Evolutionary conservation across 53 echinoderm and acorn worm species (phyloP).

Genomic region (Luidia sarsii): DNA sequence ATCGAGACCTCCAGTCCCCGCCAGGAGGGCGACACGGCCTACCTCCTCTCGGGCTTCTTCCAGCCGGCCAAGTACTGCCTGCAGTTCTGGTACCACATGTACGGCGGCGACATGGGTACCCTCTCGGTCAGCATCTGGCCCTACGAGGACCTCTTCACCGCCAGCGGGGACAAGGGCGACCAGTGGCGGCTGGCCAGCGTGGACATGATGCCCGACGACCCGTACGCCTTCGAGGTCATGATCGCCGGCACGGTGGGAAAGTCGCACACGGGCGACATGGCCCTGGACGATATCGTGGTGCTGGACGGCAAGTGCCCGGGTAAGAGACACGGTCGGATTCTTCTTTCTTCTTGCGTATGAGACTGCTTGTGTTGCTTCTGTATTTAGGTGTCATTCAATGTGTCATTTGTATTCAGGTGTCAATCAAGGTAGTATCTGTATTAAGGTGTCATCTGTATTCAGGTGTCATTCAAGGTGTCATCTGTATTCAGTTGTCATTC

Average conservation of each 20-base stretch:
- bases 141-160: background rate
- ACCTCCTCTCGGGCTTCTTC: constrained; percentile 63
- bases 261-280: constrained; percentile 63
- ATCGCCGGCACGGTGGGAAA: constrained; percentile 55
- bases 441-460: too few species aligned
- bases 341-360: background rate
- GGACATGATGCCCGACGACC: background rate
- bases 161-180: constrained; percentile 60
- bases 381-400: too few species aligned
- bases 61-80: constrained; percentile 45
- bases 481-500: too few species aligned
- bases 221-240: constrained; percentile 29
- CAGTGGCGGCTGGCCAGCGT: constrained; percentile 61
- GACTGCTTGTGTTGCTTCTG: too few species aligned
- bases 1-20: constrained; percentile 64
- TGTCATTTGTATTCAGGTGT: too few species aligned
- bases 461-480: too few species aligned
- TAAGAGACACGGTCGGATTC: background rate
- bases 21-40: constrained; percentile 27
- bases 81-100: constrained; percentile 86
- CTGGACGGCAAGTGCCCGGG: constrained; percentile 72
- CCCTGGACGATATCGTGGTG: constrained; percentile 76
- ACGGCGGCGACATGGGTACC: constrained; percentile 62
- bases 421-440: too few species aligned
- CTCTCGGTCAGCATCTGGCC: constrained; percentile 59